Percentiles rank a stretch among this genome's conserved stretches.
phyloP scores from a whole-genome alignment of 2,113 vertebrate species.

The Amphiprion percula region DNA sequence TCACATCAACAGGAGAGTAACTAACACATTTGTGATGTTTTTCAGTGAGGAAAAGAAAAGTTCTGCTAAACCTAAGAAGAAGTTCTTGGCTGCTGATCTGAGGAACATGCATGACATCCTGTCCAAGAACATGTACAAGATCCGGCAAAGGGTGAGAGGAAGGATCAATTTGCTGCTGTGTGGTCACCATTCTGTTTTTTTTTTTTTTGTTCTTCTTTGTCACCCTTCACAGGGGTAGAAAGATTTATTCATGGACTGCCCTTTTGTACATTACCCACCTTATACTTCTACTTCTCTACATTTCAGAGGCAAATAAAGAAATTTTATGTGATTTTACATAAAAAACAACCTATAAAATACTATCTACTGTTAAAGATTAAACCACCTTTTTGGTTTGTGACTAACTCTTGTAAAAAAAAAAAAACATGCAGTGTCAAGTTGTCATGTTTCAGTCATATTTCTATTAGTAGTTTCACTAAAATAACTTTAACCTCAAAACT shows the following conservation, averaged over 20 bases:
- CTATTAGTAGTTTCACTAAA: too few relatives aligned
- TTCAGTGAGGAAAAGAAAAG: conserved; percentile 82
- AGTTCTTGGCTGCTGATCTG: conserved; percentile 87
- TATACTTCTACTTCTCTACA: neutral
- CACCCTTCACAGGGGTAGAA: neutral
- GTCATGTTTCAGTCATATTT: too few relatives aligned
- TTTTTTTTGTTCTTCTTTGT: too few relatives aligned
- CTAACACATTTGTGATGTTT: neutral
- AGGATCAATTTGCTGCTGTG: neutral
- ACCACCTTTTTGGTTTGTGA: neutral
- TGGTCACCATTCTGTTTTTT: neutral
- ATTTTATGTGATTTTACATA: too few relatives aligned
- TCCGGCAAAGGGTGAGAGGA: conserved; percentile 91
- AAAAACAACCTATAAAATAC: too few relatives aligned
- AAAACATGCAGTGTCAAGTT: too few relatives aligned
- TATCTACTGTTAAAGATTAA: too few relatives aligned
- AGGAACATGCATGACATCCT: conserved; percentile 93
- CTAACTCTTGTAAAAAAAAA: too few relatives aligned
- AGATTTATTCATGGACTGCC: too few relatives aligned
- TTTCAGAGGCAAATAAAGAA: neutral
- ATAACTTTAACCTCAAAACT: too few relatives aligned
- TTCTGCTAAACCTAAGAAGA: conserved; percentile 85
- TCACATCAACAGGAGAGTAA: neutral
- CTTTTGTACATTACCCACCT: too few relatives aligned
- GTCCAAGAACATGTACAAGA: conserved; percentile 97